A percentile compares a stretch with the other conserved stretches of the same genome.
Conservation (phyloP, 2,797 vertebrate species). For the Iguana delicatissima region DNA sequence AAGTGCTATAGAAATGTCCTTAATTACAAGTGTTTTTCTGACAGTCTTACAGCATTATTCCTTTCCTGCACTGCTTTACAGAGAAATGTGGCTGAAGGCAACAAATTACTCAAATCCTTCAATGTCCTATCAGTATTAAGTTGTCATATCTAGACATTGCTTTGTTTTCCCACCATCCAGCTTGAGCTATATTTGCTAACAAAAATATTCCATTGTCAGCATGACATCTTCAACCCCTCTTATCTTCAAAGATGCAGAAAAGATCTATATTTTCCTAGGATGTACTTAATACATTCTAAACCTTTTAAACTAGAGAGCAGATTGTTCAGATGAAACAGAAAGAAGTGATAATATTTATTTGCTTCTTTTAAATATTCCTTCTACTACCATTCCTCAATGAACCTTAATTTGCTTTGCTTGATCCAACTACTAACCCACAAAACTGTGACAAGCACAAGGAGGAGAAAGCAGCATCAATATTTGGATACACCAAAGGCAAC, state of each 20-base stretch:
- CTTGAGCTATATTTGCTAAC: slow-evolving; percentile 48
- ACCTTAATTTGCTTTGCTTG: slow-evolving; percentile 25
- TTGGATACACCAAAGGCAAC: slow-evolving; percentile 35
- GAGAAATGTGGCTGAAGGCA: slow-evolving; percentile 50
- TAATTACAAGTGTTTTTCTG: slow-evolving; percentile 51
- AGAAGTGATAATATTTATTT: slow-evolving; percentile 61
- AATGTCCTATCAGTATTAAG: slow-evolving; percentile 48
- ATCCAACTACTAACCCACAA: slow-evolving; percentile 55
- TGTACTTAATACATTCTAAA: slow-evolving; percentile 70
- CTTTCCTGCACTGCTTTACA: slow-evolving; percentile 41
- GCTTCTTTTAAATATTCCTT: slow-evolving; percentile 60
- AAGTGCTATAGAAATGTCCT: slow-evolving; percentile 33
- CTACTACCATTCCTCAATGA: slow-evolving; percentile 49
- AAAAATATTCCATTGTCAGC: slow-evolving; percentile 50
- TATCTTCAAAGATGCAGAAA: slow-evolving; percentile 62
- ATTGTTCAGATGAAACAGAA: slow-evolving; percentile 59
- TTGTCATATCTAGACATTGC: slow-evolving; percentile 33
- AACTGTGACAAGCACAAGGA: slow-evolving; percentile 43
- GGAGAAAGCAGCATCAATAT: slow-evolving; percentile 26
- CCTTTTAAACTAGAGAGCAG: slow-evolving; percentile 66
- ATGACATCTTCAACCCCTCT: slow-evolving; percentile 55
- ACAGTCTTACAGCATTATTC: slow-evolving; percentile 37
- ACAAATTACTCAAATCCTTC: slow-evolving; percentile 55
- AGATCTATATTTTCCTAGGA: slow-evolving; percentile 62
- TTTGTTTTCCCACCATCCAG: slow-evolving; percentile 35